phyloP scores from a whole-genome alignment of 2,113 vertebrate species.

The Nerophis ophidion region DNA sequence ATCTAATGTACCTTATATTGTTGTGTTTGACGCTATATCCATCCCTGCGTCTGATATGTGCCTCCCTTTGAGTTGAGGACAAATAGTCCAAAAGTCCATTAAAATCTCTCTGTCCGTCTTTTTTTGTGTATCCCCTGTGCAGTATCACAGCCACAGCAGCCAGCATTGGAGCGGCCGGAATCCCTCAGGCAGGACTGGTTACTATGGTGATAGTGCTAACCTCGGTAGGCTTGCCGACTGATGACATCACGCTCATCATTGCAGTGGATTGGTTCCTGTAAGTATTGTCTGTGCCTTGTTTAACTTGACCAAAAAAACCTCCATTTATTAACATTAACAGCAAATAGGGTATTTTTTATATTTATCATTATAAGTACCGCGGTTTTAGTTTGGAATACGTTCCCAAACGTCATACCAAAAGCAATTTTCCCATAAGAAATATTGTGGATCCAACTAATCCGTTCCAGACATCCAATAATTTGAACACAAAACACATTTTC shows the following conservation, averaged over 20 bases:
- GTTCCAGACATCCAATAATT: too few relatives aligned
- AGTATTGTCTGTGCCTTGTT: constrained; percentile 61
- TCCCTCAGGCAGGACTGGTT: constrained; percentile 94
- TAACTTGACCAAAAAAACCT: background rate
- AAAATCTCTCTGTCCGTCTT: background rate
- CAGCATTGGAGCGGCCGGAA: constrained; percentile 95
- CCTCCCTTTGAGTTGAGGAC: background rate
- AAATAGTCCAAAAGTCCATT: background rate
- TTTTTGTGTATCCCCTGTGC: constrained; percentile 6
- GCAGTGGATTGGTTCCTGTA: constrained; percentile 98
- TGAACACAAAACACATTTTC: too few relatives aligned
- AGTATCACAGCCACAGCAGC: constrained; percentile 96
- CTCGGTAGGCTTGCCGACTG: constrained; percentile 93
- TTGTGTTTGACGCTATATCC: background rate
- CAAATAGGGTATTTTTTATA: too few relatives aligned
- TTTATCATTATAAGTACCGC: too few relatives aligned
- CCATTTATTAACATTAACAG: too few relatives aligned
- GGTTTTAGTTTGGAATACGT: too few relatives aligned
- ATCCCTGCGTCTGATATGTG: background rate
- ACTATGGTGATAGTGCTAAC: constrained; percentile 98
- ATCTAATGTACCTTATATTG: too few relatives aligned
- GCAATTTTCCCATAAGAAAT: too few relatives aligned
- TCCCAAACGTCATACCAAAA: too few relatives aligned
- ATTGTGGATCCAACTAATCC: too few relatives aligned
- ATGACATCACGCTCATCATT: constrained; percentile 93